Evolutionary conservation across 2,797 vertebrate species (phyloP).

Genomic region (Protonibea diacanthus): DNA sequence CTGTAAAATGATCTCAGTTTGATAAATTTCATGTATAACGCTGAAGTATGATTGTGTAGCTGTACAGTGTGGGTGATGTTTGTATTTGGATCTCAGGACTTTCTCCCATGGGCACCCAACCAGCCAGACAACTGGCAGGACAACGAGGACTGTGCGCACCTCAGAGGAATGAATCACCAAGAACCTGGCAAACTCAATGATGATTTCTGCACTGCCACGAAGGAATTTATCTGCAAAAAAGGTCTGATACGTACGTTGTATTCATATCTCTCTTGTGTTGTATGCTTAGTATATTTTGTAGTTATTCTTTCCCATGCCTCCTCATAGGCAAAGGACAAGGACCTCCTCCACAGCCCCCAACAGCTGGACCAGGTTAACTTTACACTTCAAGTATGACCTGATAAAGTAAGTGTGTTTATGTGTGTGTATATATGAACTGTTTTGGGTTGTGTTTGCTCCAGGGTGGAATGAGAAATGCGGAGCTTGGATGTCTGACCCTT

Average conservation of each 20-base stretch:
- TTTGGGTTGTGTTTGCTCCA: constrained; percentile 49
- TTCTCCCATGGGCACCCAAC: constrained; percentile 71
- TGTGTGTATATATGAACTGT: neutral
- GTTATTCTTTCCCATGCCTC: constrained; percentile 10
- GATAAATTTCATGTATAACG: neutral
- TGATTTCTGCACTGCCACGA: constrained; percentile 70
- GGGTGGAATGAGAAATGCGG: constrained; percentile 87
- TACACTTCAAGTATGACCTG: neutral
- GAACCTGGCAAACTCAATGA: constrained; percentile 81
- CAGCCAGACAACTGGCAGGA: constrained; percentile 85
- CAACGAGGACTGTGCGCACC: constrained; percentile 83
- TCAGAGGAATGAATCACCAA: constrained; percentile 60
- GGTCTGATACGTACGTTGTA: constrained; percentile 51
- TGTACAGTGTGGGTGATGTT: neutral
- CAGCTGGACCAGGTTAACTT: constrained; percentile 84
- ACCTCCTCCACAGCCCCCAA: constrained; percentile 82
- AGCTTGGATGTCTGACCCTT: constrained; percentile 82
- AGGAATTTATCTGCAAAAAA: constrained; percentile 85
- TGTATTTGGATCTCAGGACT: constrained; percentile 60
- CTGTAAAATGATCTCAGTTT: neutral
- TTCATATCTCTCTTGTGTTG: neutral
- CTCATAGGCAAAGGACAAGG: constrained; percentile 82
- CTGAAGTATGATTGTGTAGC: too few relatives aligned
- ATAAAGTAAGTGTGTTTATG: neutral
- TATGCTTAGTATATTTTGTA: neutral